phyloP scores from a whole-genome alignment of 2,888 invertebrate genomes.

The Hyalella azteca region DNA sequence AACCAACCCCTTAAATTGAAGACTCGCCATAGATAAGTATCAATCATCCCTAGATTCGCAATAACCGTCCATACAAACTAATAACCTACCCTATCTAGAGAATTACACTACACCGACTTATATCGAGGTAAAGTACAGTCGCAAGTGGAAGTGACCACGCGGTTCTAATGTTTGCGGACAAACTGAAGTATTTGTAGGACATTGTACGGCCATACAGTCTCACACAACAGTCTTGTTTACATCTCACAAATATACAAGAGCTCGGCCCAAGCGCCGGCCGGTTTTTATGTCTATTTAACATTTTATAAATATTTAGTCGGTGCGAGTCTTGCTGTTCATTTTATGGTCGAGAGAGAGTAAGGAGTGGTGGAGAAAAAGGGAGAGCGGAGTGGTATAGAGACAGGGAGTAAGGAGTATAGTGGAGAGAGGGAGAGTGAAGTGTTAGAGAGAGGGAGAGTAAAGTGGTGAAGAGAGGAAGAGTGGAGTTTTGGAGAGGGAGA shows the following conservation, averaged over 20 bases:
- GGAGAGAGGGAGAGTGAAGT: neutral
- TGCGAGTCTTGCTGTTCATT: neutral
- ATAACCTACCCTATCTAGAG: no score
- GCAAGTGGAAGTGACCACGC: neutral
- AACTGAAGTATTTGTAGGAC: slow-evolving; percentile 19
- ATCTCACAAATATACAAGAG: slow-evolving; percentile 4
- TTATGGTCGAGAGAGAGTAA: neutral
- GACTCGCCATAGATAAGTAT: no score
- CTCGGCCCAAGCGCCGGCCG: neutral
- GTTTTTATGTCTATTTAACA: slow-evolving; percentile 34
- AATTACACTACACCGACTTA: no score
- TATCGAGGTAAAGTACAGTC: no score
- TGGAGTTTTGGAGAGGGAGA: neutral
- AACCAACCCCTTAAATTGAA: no score
- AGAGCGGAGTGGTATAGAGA: neutral
- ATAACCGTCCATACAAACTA: no score
- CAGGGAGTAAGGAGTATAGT: no score
- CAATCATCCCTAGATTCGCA: no score
- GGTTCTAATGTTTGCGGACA: neutral
- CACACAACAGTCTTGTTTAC: slow-evolving; percentile 13
- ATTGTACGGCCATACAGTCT: neutral
- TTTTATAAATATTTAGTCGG: slow-evolving; percentile 36
- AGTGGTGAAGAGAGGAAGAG: neutral
- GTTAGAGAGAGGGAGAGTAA: neutral
- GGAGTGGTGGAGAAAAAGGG: neutral